Evolutionary conservation across 2,888 invertebrate species (phyloP).

Genomic region (Hybos culiciformis): DNA sequence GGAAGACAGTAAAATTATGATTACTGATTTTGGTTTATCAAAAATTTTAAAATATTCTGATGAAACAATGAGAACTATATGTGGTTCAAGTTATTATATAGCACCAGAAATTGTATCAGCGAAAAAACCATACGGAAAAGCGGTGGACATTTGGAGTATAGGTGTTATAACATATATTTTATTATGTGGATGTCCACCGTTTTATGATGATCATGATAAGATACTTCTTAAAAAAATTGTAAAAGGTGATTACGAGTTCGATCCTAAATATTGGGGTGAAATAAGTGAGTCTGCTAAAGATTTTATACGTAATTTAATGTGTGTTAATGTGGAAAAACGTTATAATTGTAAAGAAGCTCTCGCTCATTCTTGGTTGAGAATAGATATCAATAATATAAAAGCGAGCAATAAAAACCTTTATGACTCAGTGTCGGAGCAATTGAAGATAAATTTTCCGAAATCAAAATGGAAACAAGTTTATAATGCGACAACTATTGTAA

Average conservation of each 20-base stretch:
- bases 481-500: no score
- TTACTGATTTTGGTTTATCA: slow-evolving; percentile 94
- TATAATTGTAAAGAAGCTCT: slow-evolving; percentile 86
- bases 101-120: slow-evolving; percentile 91
- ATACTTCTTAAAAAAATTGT: slow-evolving; percentile 95
- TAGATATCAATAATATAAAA: no score
- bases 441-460: slow-evolving; percentile 96
- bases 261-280: slow-evolving; percentile 97
- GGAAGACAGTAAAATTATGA: slow-evolving; percentile 97
- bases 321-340: slow-evolving; percentile 85
- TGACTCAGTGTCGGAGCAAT: slow-evolving; percentile 90
- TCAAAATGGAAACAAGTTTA: slow-evolving; percentile 79
- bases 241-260: slow-evolving; percentile 91
- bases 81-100: slow-evolving; percentile 94
- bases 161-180: slow-evolving; percentile 95
- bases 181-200: slow-evolving; percentile 92
- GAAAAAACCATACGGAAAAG: slow-evolving; percentile 94
- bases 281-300: slow-evolving; percentile 96
- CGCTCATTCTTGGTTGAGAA: slow-evolving; percentile 88
- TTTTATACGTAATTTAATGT: slow-evolving; percentile 91
- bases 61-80: slow-evolving; percentile 95
- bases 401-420: slow-evolving; percentile 95
- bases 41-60: slow-evolving; percentile 97
- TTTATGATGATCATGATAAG: slow-evolving; percentile 96
- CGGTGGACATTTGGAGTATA: slow-evolving; percentile 97